Conservation (phyloP, 2,888 invertebrate species). For the Labia minor region DNA sequence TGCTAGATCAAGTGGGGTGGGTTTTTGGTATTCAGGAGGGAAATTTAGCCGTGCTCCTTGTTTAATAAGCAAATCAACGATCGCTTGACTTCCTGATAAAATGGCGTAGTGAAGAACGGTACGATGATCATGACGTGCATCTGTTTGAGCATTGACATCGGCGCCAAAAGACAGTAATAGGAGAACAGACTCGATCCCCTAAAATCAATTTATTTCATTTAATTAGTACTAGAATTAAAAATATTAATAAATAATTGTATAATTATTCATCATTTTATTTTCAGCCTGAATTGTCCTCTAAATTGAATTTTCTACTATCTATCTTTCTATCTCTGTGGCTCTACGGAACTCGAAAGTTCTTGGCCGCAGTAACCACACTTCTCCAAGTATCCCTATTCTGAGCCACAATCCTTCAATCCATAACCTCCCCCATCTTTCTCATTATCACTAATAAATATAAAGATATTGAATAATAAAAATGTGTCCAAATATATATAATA, state of each 20-base stretch:
- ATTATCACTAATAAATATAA: too few relatives aligned
- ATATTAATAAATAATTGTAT: background rate
- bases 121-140: conserved; percentile 74
- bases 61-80: conserved; percentile 68
- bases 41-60: conserved; percentile 68
- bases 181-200: conserved; percentile 66
- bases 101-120: conserved; percentile 85
- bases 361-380: too few relatives aligned
- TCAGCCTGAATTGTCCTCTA: too few relatives aligned
- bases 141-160: conserved; percentile 74
- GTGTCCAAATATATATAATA: too few relatives aligned
- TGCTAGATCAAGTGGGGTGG: conserved; percentile 74
- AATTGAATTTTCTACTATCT: too few relatives aligned
- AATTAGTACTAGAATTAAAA: background rate
- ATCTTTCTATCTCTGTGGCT: too few relatives aligned
- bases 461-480: too few relatives aligned
- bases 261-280: too few relatives aligned
- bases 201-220: conserved; percentile 28
- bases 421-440: too few relatives aligned
- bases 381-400: too few relatives aligned
- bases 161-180: conserved; percentile 70
- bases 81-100: conserved; percentile 60
- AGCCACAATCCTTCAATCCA: too few relatives aligned
- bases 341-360: too few relatives aligned
- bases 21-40: conserved; percentile 50